These are phyloP conservation scores for Alviniconcha strummeri DNA, from an alignment of 2,888 invertebrate species.

Conservation along the genomic window DNA sequence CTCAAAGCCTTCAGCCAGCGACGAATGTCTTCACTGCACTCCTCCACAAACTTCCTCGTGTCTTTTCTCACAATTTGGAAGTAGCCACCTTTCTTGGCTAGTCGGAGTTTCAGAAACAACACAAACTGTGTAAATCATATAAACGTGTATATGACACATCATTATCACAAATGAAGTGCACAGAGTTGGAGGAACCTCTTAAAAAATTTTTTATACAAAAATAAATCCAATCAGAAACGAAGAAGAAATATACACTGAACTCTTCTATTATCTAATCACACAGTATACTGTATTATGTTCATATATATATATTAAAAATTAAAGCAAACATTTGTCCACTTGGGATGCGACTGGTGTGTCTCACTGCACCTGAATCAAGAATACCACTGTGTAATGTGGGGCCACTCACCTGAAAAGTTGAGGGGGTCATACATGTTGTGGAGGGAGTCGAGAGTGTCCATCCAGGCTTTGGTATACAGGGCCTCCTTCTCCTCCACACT, in stretches of 20 bases:
- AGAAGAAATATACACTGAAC: too few species aligned
- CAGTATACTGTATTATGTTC: too few species aligned
- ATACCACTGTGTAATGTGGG: too few species aligned
- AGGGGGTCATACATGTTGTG: slow-evolving; percentile 77
- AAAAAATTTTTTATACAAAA: slow-evolving; percentile 18
- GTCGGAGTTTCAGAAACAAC: not conserved
- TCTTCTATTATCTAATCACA: too few species aligned
- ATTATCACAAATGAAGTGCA: too few species aligned
- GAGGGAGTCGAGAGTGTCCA: slow-evolving; percentile 80
- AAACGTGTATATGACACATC: too few species aligned
- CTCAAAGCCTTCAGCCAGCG: slow-evolving; percentile 79
- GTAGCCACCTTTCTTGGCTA: slow-evolving; percentile 77
- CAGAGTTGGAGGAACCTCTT: not conserved
- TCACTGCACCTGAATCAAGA: too few species aligned
- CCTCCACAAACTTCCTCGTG: slow-evolving; percentile 79
- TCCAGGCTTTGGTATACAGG: slow-evolving; percentile 77
- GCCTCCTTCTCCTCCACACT: slow-evolving; percentile 14
- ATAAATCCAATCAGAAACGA: not conserved
- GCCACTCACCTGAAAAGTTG: slow-evolving; percentile 52
- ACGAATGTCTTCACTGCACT: slow-evolving; percentile 71
- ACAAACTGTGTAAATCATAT: too few species aligned
- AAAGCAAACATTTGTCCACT: too few species aligned
- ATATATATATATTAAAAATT: too few species aligned
- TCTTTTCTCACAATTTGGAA: slow-evolving; percentile 79
- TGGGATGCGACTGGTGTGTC: too few species aligned